phyloP scores from a whole-genome alignment of 2,797 vertebrate species.

The Martes flavigula region DNA sequence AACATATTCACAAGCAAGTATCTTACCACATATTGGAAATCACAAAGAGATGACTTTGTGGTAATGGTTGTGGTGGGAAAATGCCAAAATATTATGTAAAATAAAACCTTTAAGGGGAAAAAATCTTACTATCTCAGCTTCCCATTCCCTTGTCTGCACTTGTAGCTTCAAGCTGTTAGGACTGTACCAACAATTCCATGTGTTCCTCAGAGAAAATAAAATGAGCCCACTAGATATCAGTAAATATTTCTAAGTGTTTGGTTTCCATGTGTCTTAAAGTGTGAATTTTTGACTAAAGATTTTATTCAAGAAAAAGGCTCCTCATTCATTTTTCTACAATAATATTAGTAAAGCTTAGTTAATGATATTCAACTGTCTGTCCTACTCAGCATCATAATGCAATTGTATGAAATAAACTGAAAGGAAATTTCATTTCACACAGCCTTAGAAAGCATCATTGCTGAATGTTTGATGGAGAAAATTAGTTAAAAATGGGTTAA shows the following conservation, averaged over 20 bases:
- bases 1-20: conserved; percentile 1
- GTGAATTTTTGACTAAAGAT: conserved; percentile 52
- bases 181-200: neutral
- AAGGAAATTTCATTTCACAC: conserved; percentile 47
- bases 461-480: conserved; percentile 23
- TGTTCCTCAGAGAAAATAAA: conserved; percentile 43
- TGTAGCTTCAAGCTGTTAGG: conserved; percentile 35
- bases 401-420: conserved; percentile 45
- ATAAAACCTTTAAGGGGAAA: conserved; percentile 33
- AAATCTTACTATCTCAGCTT: neutral
- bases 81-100: conserved; percentile 57
- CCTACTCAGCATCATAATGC: neutral
- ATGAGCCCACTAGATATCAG: conserved; percentile 14
- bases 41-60: conserved; percentile 26
- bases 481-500: conserved; percentile 37
- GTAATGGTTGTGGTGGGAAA: conserved; percentile 27
- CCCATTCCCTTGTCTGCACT: neutral
- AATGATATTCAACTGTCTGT: conserved; percentile 56
- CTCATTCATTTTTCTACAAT: conserved; percentile 51
- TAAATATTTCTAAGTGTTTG: conserved; percentile 73
- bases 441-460: conserved; percentile 4
- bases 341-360: conserved; percentile 45
- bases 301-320: conserved; percentile 50
- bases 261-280: conserved; percentile 44
- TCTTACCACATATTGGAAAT: conserved; percentile 37